Conservation (phyloP, 2,888 invertebrate species). For the Mesodorylaimus sp. region DNA sequence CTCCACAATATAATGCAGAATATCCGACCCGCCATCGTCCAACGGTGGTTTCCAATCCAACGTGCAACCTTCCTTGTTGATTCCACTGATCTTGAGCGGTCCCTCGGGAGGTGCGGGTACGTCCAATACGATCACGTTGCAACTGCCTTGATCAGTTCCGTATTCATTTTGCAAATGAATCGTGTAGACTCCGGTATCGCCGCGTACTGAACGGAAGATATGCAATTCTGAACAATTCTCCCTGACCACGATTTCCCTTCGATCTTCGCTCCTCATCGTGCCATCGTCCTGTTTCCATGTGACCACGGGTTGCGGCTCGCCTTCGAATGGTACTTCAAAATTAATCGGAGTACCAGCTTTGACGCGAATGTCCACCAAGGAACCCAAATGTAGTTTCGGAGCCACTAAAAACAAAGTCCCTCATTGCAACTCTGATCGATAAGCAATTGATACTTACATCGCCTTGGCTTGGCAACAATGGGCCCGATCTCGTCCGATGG, state of each 20-base stretch:
- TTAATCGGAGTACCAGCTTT: conserved; percentile 76
- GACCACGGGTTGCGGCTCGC: conserved; percentile 75
- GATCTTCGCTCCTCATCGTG: conserved; percentile 50
- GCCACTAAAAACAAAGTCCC: conserved; percentile 44
- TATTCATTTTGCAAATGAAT: conserved; percentile 72
- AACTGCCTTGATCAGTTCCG: conserved; percentile 75
- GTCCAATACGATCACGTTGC: conserved; percentile 62
- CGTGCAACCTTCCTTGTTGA: conserved; percentile 73
- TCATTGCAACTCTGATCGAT: too few species aligned
- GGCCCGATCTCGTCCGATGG: conserved; percentile 70
- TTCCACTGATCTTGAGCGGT: conserved; percentile 57
- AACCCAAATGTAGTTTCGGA: conserved; percentile 69
- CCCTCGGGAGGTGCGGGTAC: conserved; percentile 67
- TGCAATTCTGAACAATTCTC: conserved; percentile 66
- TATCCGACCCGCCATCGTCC: conserved; percentile 86
- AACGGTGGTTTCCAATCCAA: conserved; percentile 64
- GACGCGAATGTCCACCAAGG: conserved; percentile 70
- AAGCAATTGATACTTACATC: conserved; percentile 16
- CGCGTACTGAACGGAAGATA: conserved; percentile 67
- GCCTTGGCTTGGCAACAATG: conserved; percentile 54
- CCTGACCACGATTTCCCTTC: conserved; percentile 69
- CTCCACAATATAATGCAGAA: conserved; percentile 73
- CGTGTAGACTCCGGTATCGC: conserved; percentile 74
- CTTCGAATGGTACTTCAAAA: conserved; percentile 80
- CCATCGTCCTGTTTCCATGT: conserved; percentile 57